A percentile compares a stretch with the other conserved stretches of the same genome.
These are phyloP conservation scores for Pyralis farinalis DNA, from an alignment of 2,888 invertebrate species.

Conservation along the genomic window DNA sequence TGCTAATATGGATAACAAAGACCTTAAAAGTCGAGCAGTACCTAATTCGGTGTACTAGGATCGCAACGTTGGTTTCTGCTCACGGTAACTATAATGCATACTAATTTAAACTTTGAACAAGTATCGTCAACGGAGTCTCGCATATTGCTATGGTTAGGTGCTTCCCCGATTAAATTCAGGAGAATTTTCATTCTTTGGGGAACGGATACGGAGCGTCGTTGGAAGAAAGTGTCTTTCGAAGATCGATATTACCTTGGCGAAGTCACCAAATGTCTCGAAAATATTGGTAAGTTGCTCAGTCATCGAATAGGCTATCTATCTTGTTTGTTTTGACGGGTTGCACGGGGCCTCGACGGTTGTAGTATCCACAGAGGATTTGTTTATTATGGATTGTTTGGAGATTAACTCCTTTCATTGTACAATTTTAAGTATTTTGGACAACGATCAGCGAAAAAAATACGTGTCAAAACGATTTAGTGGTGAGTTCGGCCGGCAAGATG, in stretches of 20 bases:
- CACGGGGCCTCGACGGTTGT: slow-evolving; percentile 41
- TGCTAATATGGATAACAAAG: no score
- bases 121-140: slow-evolving; percentile 6
- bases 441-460: not conserved
- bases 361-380: slow-evolving; percentile 7
- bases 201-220: slow-evolving; percentile 27
- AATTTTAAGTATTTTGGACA: not conserved
- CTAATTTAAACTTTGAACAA: slow-evolving; percentile 17
- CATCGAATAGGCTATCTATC: slow-evolving; percentile 33
- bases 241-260: slow-evolving; percentile 36
- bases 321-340: slow-evolving; percentile 43
- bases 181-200: slow-evolving; percentile 6
- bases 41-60: no score
- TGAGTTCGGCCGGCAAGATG: no score
- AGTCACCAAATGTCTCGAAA: no score
- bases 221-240: slow-evolving; percentile 34
- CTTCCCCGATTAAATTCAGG: slow-evolving; percentile 4
- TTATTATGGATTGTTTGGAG: not conserved
- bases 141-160: slow-evolving; percentile 13
- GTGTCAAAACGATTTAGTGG: no score
- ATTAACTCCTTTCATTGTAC: not conserved
- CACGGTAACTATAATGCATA: slow-evolving; percentile 12
- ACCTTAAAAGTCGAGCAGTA: no score
- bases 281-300: slow-evolving; percentile 53
- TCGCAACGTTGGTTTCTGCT: slow-evolving; percentile 6